Evolutionary conservation across 2,797 vertebrate species (phyloP).

Genomic region (Siniperca undulata): DNA sequence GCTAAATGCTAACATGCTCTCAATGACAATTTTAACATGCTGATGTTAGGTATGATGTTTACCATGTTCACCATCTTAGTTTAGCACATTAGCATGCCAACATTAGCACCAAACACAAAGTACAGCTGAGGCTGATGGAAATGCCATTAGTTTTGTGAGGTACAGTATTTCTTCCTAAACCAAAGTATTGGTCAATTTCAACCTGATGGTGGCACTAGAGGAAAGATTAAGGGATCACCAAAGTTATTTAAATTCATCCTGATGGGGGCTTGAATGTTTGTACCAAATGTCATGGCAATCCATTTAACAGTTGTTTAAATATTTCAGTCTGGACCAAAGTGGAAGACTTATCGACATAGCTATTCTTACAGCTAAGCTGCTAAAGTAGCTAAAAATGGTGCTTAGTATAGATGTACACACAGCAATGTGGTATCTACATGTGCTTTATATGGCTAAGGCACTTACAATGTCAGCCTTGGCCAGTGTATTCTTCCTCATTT

Average conservation of each 20-base stretch:
- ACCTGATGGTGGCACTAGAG: neutral
- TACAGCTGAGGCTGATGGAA: neutral
- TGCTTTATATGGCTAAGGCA: neutral
- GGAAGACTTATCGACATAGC: too few relatives aligned
- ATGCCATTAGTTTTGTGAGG: neutral
- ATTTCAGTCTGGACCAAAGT: neutral
- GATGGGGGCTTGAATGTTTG: neutral
- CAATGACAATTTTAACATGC: too few relatives aligned
- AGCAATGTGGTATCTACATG: too few relatives aligned
- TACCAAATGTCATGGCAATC: too few relatives aligned
- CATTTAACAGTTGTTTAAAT: neutral
- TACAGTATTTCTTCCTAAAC: neutral
- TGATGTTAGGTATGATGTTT: neutral
- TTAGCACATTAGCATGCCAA: neutral
- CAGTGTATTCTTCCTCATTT: neutral
- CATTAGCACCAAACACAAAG: neutral
- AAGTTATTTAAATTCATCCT: too few relatives aligned
- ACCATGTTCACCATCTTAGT: neutral
- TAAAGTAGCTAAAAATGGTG: neutral
- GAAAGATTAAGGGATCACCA: neutral
- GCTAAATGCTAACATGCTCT: neutral
- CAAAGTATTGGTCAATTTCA: neutral
- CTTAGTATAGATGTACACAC: neutral
- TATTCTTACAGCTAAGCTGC: neutral
- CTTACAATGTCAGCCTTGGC: neutral